Conservation (phyloP, 2,113 vertebrate genomes). For the Eublepharis macularius region DNA sequence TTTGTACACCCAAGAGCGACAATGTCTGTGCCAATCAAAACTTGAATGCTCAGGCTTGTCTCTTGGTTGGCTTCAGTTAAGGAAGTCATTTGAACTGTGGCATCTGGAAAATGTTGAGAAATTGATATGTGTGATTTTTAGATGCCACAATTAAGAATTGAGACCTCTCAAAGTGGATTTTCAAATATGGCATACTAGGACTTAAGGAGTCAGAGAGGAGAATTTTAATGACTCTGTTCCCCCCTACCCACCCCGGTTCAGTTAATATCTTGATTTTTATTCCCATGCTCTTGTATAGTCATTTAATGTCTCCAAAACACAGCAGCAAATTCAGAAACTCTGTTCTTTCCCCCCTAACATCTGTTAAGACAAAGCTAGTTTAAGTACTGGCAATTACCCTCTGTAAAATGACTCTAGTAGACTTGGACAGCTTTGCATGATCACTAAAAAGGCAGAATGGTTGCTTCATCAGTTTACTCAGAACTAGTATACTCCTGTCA, state of each 20-base stretch:
- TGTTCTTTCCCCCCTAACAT: not conserved
- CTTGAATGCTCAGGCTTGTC: slow-evolving; percentile 46
- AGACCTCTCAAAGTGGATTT: not conserved
- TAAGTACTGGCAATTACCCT: not conserved
- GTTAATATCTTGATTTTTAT: not conserved
- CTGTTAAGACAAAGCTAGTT: not conserved
- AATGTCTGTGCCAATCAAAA: slow-evolving; percentile 7
- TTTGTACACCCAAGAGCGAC: slow-evolving; percentile 55
- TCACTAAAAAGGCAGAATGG: slow-evolving; percentile 17
- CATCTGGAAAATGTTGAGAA: slow-evolving; percentile 29
- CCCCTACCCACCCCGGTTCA: not conserved
- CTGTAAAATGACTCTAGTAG: not conserved
- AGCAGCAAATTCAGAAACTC: not conserved
- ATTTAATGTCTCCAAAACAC: not conserved
- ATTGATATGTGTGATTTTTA: not conserved
- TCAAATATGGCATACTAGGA: not conserved
- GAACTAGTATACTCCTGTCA: slow-evolving; percentile 4
- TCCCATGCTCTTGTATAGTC: fast-evolving
- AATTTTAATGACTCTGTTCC: not conserved
- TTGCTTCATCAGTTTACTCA: slow-evolving; percentile 22
- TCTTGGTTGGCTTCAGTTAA: slow-evolving; percentile 37
- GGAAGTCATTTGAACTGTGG: slow-evolving; percentile 27
- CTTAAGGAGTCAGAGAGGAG: not conserved
- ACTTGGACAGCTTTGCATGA: slow-evolving; percentile 34
- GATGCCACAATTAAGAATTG: not conserved